Conservation (phyloP, 2,888 invertebrate species). For the Vanessa cardui region DNA sequence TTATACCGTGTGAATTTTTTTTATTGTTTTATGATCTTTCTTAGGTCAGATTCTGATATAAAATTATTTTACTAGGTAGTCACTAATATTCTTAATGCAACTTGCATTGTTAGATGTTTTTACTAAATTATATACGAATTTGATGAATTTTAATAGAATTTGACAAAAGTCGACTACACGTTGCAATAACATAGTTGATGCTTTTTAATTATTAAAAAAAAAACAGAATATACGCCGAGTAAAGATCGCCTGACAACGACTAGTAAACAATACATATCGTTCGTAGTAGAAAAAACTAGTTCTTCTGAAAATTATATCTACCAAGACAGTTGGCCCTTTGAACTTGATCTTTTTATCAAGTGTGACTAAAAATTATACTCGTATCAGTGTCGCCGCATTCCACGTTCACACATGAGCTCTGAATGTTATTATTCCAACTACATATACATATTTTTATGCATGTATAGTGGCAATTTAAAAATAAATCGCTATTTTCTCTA, state of each 20-base stretch:
- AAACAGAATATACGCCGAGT: too few species aligned
- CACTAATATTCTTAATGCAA: too few species aligned
- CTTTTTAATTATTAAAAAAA: too few species aligned
- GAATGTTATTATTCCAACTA: conserved; percentile 11
- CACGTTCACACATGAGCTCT: conserved; percentile 55
- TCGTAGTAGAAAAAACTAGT: background rate
- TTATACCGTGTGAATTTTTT: too few species aligned
- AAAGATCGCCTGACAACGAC: too few species aligned
- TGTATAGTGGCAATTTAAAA: background rate
- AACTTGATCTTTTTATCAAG: conserved; percentile 81
- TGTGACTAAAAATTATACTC: conserved; percentile 63
- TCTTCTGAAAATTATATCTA: conserved; percentile 46
- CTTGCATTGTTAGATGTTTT: background rate
- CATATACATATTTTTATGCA: conserved; percentile 11
- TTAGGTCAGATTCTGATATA: too few species aligned
- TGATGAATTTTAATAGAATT: too few species aligned
- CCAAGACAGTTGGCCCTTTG: conserved; percentile 67
- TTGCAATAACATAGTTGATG: too few species aligned
- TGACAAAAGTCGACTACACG: too few species aligned
- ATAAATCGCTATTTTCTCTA: background rate
- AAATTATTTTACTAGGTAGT: too few species aligned
- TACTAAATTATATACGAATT: too few species aligned
- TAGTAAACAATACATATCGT: background rate
- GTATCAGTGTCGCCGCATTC: conserved; percentile 69
- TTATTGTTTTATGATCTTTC: too few species aligned